phyloP scores from a whole-genome alignment of 2,113 vertebrate species.

The Nettapus auritus region DNA sequence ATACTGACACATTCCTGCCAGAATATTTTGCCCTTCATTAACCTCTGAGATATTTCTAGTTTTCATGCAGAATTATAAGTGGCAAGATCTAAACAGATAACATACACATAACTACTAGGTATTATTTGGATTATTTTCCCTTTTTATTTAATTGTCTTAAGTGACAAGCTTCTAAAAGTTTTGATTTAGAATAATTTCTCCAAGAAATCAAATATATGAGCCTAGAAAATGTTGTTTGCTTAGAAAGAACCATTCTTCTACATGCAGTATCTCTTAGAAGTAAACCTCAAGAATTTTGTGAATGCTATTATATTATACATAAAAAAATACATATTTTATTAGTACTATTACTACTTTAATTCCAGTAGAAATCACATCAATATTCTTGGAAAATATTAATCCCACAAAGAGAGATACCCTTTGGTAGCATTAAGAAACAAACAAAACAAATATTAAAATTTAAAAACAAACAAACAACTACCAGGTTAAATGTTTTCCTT shows the following conservation, averaged over 20 bases:
- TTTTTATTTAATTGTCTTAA: not conserved
- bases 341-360: not conserved
- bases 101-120: not conserved
- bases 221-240: not conserved
- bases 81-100: not conserved
- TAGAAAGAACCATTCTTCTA: not conserved
- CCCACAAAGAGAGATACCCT: not conserved
- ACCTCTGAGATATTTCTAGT: conserved; percentile 20
- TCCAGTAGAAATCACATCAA: not conserved
- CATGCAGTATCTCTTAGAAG: not conserved
- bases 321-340: not conserved
- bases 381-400: not conserved
- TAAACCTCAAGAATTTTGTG: not conserved
- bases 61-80: not conserved
- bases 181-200: not conserved
- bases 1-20: not conserved
- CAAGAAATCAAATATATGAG: not conserved
- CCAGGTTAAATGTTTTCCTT: not conserved
- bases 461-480: not conserved
- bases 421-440: not conserved
- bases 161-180: not conserved
- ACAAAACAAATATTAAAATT: too few species aligned
- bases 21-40: conserved; percentile 39
- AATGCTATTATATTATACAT: not conserved
- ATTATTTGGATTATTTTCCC: not conserved